phyloP scores from a whole-genome alignment of 2,888 invertebrate species.

The Lydus trimaculatus region DNA sequence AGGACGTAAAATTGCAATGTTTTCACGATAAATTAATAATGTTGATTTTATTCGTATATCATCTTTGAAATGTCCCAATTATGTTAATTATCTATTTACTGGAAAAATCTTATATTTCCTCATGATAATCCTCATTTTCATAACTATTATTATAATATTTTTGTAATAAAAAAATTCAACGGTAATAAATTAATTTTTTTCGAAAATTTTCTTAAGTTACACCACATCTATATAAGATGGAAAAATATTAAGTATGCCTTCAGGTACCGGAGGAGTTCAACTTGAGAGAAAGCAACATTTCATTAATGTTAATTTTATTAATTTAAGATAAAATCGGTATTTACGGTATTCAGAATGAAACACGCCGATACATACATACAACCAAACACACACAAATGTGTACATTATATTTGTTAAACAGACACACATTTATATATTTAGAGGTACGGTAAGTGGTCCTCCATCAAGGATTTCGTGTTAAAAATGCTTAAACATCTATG shows the following conservation, averaged over 20 bases:
- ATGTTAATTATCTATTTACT: background rate
- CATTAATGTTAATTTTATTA: slow-evolving; percentile 42
- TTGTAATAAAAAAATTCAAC: background rate
- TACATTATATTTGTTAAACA: slow-evolving; percentile 1
- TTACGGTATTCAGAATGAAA: slow-evolving; percentile 35
- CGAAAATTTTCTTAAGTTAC: background rate
- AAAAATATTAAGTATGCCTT: slow-evolving; percentile 20
- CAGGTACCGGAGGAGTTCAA: slow-evolving; percentile 19
- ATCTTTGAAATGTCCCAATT: background rate
- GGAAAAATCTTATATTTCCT: too few relatives aligned
- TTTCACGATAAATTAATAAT: background rate
- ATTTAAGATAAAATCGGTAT: slow-evolving; percentile 43
- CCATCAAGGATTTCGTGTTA: slow-evolving; percentile 51
- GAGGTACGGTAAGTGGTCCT: slow-evolving; percentile 41
- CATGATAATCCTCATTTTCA: too few relatives aligned
- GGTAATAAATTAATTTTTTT: slow-evolving; percentile 1
- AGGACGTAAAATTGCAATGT: background rate
- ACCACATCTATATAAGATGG: background rate
- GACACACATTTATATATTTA: slow-evolving; percentile 14
- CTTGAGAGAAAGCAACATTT: slow-evolving; percentile 37
- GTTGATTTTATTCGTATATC: background rate
- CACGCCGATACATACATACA: slow-evolving; percentile 6
- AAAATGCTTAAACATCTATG: slow-evolving; percentile 35
- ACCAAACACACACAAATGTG: slow-evolving; percentile 15
- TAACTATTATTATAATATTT: too few relatives aligned